Base-by-base conservation (phyloP, 2,888 invertebrate species). In the Flexamia atlantica region DNA sequence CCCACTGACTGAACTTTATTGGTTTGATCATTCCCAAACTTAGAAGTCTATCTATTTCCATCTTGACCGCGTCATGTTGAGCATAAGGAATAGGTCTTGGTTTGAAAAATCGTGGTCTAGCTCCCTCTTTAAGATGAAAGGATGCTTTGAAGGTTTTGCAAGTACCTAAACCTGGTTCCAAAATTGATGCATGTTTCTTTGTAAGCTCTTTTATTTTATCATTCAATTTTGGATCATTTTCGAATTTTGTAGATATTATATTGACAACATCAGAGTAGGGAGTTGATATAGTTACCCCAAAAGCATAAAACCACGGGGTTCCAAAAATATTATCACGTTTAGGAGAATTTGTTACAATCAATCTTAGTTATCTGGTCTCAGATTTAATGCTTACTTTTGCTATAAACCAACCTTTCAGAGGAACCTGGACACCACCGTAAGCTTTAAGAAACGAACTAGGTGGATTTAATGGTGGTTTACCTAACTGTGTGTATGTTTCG, bases 1-100 rank as follows among this genome's bases (percentile, higher is more conserved):
- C 79, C 46, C 46, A 79, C 53, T 79, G 25, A 50, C 42, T 50
- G 17, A 53, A 79, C 17, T 79, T 79, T 7, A 46, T 42, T 17
- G 9, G 53, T 50, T 46, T 79, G 17, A 50, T 30, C 7, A 14
- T 30, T 17, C 5, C 9, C 10, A 70, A 70, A 30, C 10, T 10
- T n/a, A 30, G 12, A 32, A 70, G 32, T 70, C 70, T 70, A 32
- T 70, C 32, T 14, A 70, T 70, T 70, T 10, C 32, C 17, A 1
- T n/a, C 5, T 70, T 30, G 10, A 32, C 4, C 3, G 32, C 32
- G 7, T 40, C 40, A 12, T 40, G 5, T 60, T 60, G 5, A 23
- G 28, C 3, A 12, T 23, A 70, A 70, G 36, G 70, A 70, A 70
- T 70, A 9, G 70, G 32, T 70, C 32, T 28, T 17, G 70, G 70